phyloP scores from a whole-genome alignment of 1,140 invertebrate species.

The Drosophila simulans region DNA sequence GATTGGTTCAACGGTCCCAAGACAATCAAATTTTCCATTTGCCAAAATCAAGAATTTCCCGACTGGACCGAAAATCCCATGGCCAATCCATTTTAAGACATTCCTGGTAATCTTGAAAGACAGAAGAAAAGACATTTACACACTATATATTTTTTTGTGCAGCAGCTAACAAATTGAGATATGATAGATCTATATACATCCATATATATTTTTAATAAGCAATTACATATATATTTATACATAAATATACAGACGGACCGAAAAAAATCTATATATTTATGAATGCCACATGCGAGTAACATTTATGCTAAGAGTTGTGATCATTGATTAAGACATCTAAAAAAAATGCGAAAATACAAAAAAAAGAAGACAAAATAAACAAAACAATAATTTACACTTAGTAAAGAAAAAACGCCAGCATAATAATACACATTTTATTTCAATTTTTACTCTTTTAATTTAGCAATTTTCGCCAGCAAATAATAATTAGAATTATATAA shows the following conservation, averaged over 20 bases:
- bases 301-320: conserved; percentile 84
- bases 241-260: conserved; percentile 51
- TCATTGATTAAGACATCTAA: conserved; percentile 84
- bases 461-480: conserved; percentile 67
- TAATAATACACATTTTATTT: conserved; percentile 55
- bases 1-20: background rate
- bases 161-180: conserved; percentile 34
- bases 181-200: conserved; percentile 46
- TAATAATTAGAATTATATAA: conserved; percentile 31
- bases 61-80: conserved; percentile 1
- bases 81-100: conserved; percentile 7
- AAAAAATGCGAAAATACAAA: conserved; percentile 48
- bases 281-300: conserved; percentile 76
- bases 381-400: conserved; percentile 50
- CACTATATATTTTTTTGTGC: conserved; percentile 46
- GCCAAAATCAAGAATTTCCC: conserved; percentile 11
- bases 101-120: conserved; percentile 31
- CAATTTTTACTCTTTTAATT: conserved; percentile 57
- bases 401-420: conserved; percentile 50
- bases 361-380: conserved; percentile 29
- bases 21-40: conserved; percentile 11
- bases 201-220: conserved; percentile 51
- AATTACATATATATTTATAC: conserved; percentile 52
- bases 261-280: conserved; percentile 55
- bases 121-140: conserved; percentile 38